Evolutionary conservation across 2,888 invertebrate genomes (phyloP).

Genomic region (Acleris emargana): DNA sequence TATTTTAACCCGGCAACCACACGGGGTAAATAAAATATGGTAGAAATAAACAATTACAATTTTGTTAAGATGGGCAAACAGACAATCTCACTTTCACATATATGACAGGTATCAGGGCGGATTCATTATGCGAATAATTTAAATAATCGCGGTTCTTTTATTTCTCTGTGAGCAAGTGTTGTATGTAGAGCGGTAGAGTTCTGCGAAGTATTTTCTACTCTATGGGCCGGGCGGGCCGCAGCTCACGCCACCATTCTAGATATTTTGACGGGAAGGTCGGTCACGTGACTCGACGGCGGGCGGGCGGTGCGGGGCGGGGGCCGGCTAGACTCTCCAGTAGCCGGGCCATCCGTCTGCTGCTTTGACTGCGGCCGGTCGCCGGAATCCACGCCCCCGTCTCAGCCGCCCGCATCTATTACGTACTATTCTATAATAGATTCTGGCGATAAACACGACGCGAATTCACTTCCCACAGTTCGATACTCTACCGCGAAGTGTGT

Average conservation of each 20-base stretch:
- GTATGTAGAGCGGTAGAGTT: slow-evolving; percentile 10
- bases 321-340: slow-evolving; percentile 87
- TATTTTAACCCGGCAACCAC: too few species aligned
- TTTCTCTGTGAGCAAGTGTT: slow-evolving; percentile 17
- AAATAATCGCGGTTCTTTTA: background rate
- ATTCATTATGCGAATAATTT: too few species aligned
- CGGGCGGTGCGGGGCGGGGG: slow-evolving; percentile 55
- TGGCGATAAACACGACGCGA: slow-evolving; percentile 27
- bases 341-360: slow-evolving; percentile 84
- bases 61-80: too few species aligned
- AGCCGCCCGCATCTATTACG: slow-evolving; percentile 57
- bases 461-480: slow-evolving; percentile 5
- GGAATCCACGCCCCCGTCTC: slow-evolving; percentile 76
- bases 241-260: slow-evolving; percentile 84
- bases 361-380: slow-evolving; percentile 77
- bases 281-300: slow-evolving; percentile 87
- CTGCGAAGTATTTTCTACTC: slow-evolving; percentile 43
- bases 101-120: too few species aligned
- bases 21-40: too few species aligned
- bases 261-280: slow-evolving; percentile 94
- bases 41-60: too few species aligned
- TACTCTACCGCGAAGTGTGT: slow-evolving; percentile 29
- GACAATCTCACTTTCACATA: too few species aligned
- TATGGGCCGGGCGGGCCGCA: slow-evolving; percentile 63
- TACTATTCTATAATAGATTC: slow-evolving; percentile 48